Evolutionary conservation across 2,113 vertebrate species (phyloP).

Genomic region (Petrocephalus microphthalmus): DNA sequence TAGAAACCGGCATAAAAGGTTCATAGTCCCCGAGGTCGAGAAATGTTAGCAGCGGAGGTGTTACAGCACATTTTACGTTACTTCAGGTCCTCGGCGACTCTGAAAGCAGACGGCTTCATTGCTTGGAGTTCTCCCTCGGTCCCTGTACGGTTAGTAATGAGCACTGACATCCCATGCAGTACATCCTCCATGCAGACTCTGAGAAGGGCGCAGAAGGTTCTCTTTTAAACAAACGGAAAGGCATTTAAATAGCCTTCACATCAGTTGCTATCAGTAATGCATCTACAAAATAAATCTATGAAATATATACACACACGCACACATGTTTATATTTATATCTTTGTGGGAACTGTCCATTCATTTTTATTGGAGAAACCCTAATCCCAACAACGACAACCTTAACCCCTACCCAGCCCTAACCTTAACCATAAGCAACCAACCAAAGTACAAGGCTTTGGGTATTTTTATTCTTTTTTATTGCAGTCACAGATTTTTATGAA

Average conservation of each 20-base stretch:
- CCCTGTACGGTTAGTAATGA: slow-evolving; percentile 12
- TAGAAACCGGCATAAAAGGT: background rate
- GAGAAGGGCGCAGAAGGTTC: background rate
- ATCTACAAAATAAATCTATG: too few species aligned
- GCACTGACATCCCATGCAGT: background rate
- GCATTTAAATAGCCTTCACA: background rate
- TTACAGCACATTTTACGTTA: background rate
- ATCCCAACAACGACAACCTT: background rate
- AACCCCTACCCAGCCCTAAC: background rate
- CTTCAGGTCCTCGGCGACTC: slow-evolving; percentile 8
- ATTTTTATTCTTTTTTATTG: background rate
- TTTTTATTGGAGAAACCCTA: background rate
- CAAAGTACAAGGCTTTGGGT: background rate
- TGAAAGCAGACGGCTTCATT: slow-evolving; percentile 16
- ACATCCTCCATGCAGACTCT: background rate
- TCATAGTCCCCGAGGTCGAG: background rate
- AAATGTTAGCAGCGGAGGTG: background rate
- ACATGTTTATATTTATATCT: background rate
- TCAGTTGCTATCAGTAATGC: background rate
- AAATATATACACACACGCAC: background rate
- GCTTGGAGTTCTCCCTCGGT: background rate
- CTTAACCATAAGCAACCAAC: background rate
- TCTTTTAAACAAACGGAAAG: background rate
- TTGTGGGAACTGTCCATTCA: background rate
- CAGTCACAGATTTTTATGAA: background rate